A percentile compares a stretch with the other conserved stretches of the same genome.
phyloP scores from a whole-genome alignment of 1,140 invertebrate genomes.

The Halesus radiatus region DNA sequence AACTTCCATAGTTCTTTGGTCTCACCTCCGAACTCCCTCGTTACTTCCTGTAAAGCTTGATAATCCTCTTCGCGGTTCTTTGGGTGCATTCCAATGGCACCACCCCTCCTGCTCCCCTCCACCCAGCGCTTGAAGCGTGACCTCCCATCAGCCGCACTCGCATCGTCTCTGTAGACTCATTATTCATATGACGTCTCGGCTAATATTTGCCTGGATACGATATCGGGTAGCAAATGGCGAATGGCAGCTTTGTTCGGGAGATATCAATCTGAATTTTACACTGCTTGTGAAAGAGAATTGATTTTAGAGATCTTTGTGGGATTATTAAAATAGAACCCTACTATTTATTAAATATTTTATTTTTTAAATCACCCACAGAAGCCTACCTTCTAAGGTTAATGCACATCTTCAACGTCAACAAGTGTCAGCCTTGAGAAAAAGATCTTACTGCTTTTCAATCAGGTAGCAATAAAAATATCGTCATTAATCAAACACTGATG shows the following conservation, averaged over 20 bases:
- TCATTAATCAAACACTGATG: no score
- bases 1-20: no score
- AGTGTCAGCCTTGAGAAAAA: no score
- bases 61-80: not conserved
- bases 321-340: no score
- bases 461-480: no score
- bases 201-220: conserved; percentile 43
- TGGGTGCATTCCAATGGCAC: conserved; percentile 1
- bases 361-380: no score
- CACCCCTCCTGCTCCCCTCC: not conserved
- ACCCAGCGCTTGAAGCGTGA: conserved; percentile 18
- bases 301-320: not conserved
- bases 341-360: no score
- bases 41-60: no score
- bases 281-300: not conserved
- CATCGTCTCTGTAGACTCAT: conserved; percentile 36
- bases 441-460: no score
- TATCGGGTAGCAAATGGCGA: not conserved
- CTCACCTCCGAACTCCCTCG: no score
- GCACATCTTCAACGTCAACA: no score
- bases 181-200: conserved; percentile 46
- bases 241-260: not conserved
- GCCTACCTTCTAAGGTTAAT: no score
- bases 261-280: conserved; percentile 7
- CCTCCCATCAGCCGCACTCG: not conserved